Base-by-base conservation (phyloP, 2,797 vertebrate genomes). In the Catamblyrhynchus diadema region DNA sequence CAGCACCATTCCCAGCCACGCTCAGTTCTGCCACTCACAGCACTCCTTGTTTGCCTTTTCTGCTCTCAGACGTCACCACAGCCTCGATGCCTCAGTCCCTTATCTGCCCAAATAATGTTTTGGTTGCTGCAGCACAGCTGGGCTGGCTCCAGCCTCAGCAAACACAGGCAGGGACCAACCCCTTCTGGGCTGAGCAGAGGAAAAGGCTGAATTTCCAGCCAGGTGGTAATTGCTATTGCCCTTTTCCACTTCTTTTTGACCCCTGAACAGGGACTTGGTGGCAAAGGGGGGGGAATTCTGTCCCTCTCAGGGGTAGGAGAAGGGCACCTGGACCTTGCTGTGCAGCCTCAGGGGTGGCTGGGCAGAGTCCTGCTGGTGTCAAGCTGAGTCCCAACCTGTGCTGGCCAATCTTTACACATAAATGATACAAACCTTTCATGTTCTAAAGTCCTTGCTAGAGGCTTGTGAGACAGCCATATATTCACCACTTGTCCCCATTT, bases 21-120 rank as follows among this genome's bases (percentile, higher is more conserved):
- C 93, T 94, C 64, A 17, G 75, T 86, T 94, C 95, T 94, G 85
- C 89, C 70, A 2, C 85, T 94, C 10, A 0, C 94, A 88, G 93
- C 88, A 75, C 56, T 78, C 48, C 77, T 65, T 17, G 80, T 78
- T 94, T 88, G 85, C 88, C 88, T 90, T 72, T 69, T 72, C 86
- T 66, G 18, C 3, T 75, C 73, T 60, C 92, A 47, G 56, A 93
- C 60, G n/a, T 93, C 93, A 84, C 67, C 71, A 47, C 79, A 71
- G 72, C 81, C 66, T 37, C 44, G 23, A 80, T 69, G 41, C 64
- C 81, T 93, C 86, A 21, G 61, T 4, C 80, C 86, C 87, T 90
- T 79, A 79, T 33, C 94, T 95, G 71, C 32, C 79, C 42, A 30
- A 81, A 69, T 0, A 39, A 66, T 1, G 1, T 70, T 89, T 62